phyloP scores from a whole-genome alignment of 2,113 vertebrate genomes.

The Anseranas semipalmata region DNA sequence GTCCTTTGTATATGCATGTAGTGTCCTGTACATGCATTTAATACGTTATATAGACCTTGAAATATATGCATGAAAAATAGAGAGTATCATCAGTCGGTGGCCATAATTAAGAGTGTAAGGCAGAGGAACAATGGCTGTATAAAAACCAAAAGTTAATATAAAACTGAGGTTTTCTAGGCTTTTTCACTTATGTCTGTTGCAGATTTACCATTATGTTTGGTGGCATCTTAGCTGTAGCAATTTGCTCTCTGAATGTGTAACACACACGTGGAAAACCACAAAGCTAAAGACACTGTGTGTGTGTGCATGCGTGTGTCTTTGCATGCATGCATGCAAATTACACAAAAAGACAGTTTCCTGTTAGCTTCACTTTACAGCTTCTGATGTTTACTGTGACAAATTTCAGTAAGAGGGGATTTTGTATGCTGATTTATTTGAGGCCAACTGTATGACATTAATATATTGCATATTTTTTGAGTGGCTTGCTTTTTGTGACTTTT shows the following conservation, averaged over 20 bases:
- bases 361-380: constrained; percentile 39
- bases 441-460: neutral
- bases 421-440: constrained; percentile 44
- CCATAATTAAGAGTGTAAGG: neutral
- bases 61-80: neutral
- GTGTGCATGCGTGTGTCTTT: neutral
- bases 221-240: neutral
- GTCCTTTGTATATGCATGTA: neutral
- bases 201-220: neutral
- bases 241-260: neutral
- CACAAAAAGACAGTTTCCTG: neutral
- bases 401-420: constrained; percentile 43
- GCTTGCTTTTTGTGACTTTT: constrained; percentile 7
- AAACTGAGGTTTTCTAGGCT: neutral
- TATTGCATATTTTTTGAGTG: neutral
- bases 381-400: constrained; percentile 53
- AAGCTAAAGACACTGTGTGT: neutral
- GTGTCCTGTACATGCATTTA: neutral
- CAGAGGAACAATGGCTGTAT: neutral
- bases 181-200: neutral
- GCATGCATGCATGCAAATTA: neutral
- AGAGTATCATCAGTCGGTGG: neutral
- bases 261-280: neutral
- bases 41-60: neutral
- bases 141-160: neutral